These are phyloP conservation scores for Nasua narica DNA, from an alignment of 2,797 vertebrate species.

Conservation along the genomic window DNA sequence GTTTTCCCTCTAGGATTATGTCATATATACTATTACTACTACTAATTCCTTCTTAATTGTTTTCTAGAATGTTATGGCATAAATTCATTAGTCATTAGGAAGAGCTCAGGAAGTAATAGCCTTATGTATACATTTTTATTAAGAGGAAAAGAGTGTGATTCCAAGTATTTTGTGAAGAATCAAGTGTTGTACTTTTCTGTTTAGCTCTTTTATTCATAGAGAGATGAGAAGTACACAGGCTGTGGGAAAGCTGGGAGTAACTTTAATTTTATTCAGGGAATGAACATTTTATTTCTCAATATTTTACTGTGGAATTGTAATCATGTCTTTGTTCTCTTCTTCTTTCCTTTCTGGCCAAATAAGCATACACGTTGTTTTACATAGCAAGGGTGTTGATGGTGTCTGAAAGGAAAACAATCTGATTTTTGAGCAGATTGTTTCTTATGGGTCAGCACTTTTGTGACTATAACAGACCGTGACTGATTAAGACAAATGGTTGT, in stretches of 20 bases:
- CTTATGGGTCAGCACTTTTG: slow-evolving; percentile 72
- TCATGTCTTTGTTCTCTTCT: not conserved
- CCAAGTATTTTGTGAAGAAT: slow-evolving; percentile 3
- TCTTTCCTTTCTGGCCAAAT: slow-evolving; percentile 13
- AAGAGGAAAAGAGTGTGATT: not conserved
- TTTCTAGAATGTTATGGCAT: not conserved
- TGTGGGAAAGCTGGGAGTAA: not conserved
- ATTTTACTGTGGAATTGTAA: slow-evolving; percentile 27
- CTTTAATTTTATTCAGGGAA: slow-evolving; percentile 27
- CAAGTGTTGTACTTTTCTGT: not conserved
- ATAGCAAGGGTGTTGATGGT: slow-evolving; percentile 32
- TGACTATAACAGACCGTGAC: slow-evolving; percentile 66
- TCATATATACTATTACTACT: not conserved
- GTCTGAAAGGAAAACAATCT: slow-evolving; percentile 51
- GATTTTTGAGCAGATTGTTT: slow-evolving; percentile 63
- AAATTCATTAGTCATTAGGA: not conserved
- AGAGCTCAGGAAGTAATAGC: not conserved
- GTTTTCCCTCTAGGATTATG: not conserved
- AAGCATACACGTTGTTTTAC: slow-evolving; percentile 28
- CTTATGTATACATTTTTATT: not conserved
- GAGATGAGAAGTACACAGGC: not conserved
- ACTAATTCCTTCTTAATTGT: not conserved
- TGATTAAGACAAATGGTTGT: slow-evolving; percentile 72
- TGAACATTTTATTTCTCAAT: not conserved
- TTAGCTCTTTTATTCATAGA: slow-evolving; percentile 3